Evolutionary conservation across 2,888 invertebrate genomes (phyloP).

Genomic region (Zaprionus lineosus): DNA sequence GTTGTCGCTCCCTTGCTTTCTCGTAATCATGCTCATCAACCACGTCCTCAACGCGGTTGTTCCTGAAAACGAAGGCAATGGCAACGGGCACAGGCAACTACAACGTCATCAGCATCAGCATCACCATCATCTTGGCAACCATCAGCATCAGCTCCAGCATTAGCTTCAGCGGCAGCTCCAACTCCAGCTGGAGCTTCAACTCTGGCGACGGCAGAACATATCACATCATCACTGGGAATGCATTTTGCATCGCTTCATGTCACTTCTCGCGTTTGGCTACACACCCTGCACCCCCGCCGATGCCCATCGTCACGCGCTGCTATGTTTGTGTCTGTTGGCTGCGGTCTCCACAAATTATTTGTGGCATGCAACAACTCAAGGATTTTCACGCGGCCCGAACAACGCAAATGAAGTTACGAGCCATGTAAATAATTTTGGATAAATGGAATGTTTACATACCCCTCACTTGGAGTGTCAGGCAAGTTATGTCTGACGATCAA

Average conservation of each 20-base stretch:
- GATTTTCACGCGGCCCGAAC: conserved; percentile 25
- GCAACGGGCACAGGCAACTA: conserved; percentile 11
- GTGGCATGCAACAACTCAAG: conserved; percentile 41
- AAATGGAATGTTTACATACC: conserved; percentile 19
- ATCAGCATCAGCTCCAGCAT: conserved; percentile 22
- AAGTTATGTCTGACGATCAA: too few species aligned
- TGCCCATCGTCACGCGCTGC: neutral
- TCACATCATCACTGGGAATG: conserved; percentile 77
- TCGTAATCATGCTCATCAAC: conserved; percentile 62
- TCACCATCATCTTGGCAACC: conserved; percentile 27
- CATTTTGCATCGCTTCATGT: conserved; percentile 79
- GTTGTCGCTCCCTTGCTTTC: neutral
- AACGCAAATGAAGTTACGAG: conserved; percentile 27
- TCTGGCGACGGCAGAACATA: conserved; percentile 51
- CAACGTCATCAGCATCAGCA: conserved; percentile 30
- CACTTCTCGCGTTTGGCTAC: conserved; percentile 52
- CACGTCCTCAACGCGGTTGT: conserved; percentile 46
- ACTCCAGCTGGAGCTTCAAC: conserved; percentile 36
- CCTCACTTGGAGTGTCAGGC: too few species aligned
- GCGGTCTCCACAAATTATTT: conserved; percentile 18
- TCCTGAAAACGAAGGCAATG: conserved; percentile 35
- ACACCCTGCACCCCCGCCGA: conserved; percentile 21
- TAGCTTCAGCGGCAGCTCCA: conserved; percentile 32
- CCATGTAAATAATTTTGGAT: conserved; percentile 15
- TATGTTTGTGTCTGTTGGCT: conserved; percentile 5